Conservation (phyloP, 2,797 vertebrate species). For the Enteromius thamalakanensis region DNA sequence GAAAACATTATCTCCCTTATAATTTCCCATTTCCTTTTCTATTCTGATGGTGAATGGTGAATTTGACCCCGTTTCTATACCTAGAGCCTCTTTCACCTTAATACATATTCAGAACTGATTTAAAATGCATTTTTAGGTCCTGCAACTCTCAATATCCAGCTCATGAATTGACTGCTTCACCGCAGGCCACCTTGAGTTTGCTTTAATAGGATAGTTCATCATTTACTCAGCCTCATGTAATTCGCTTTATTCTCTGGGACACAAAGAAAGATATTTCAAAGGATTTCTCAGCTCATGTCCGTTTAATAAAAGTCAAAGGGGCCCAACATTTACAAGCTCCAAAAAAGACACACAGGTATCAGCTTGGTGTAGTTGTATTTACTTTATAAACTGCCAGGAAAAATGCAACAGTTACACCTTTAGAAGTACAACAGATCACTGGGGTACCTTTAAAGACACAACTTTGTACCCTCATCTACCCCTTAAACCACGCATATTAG, state of each 20-base stretch:
- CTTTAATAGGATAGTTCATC: neutral
- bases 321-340: neutral
- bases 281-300: too few species aligned
- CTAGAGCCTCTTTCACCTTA: slow-evolving; percentile 14
- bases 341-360: neutral
- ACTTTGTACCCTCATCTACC: too few species aligned
- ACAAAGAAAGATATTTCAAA: neutral
- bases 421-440: neutral
- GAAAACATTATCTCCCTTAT: slow-evolving; percentile 27
- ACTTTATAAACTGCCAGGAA: neutral
- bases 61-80: slow-evolving; percentile 5
- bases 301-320: neutral
- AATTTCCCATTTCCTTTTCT: neutral
- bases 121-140: slow-evolving; percentile 12
- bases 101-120: slow-evolving; percentile 38
- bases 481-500: neutral
- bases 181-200: neutral
- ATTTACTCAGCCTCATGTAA: slow-evolving; percentile 7
- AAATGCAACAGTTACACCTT: neutral
- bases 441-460: neutral
- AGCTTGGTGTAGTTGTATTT: neutral
- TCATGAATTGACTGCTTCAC: slow-evolving; percentile 6
- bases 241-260: neutral
- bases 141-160: slow-evolving; percentile 8
- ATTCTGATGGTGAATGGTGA: slow-evolving; percentile 14